Percentiles rank a stretch among this genome's conserved stretches.
Evolutionary conservation across 2,888 invertebrate species (phyloP).

Genomic region (Sarcophaga caerulescens): DNA sequence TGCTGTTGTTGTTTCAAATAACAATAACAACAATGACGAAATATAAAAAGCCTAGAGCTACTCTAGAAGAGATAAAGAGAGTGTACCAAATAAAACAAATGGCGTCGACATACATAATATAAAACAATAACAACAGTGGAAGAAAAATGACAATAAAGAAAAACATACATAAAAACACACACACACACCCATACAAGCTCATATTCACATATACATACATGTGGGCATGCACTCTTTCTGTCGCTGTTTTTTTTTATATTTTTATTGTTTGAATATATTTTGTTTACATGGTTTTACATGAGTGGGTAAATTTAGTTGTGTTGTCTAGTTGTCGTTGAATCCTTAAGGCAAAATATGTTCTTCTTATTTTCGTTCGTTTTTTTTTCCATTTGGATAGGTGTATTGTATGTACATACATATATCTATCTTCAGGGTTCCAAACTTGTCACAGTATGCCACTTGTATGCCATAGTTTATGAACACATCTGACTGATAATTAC

Average conservation of each 20-base stretch:
- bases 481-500: no score
- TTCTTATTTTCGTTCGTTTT: no score
- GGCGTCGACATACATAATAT: slow-evolving; percentile 61
- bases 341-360: neutral
- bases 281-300: slow-evolving; percentile 8
- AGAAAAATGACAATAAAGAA: neutral
- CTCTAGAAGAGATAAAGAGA: slow-evolving; percentile 53
- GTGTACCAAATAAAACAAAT: slow-evolving; percentile 59
- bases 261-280: neutral
- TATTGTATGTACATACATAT: no score
- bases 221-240: neutral
- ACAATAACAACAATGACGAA: neutral
- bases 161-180: slow-evolving; percentile 7
- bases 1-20: neutral
- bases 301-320: slow-evolving; percentile 17
- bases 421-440: no score
- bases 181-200: slow-evolving; percentile 1
- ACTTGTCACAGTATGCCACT: no score
- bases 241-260: neutral
- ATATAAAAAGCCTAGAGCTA: slow-evolving; percentile 54
- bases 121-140: slow-evolving; percentile 1
- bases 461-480: no score
- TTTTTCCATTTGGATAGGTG: no score
- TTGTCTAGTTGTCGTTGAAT: slow-evolving; percentile 15
- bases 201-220: neutral